Base-by-base conservation (phyloP, 37 sponge, comb jelly and placozoan species). In the Oscarella lobularis region DNA sequence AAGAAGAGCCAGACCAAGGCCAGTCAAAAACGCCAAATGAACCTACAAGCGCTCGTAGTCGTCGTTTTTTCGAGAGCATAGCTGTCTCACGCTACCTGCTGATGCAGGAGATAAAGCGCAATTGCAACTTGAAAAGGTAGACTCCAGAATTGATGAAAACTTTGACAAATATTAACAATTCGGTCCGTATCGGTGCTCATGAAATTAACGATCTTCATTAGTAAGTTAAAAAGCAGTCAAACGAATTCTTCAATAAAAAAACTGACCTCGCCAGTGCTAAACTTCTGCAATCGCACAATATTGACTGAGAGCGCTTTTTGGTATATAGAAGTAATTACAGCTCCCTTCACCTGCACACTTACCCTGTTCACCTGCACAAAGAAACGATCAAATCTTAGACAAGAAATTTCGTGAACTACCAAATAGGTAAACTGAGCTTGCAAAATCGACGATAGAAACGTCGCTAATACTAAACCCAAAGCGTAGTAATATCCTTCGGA, bases 141-240 rank as follows among this genome's bases (percentile, higher is more conserved):
- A 66, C 92, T 91, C 99, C 99, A 98, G 70, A 93, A 91, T 77
- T 88, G 86, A 54, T 94, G 92, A 38, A 98, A 94, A 55, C 95
- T 94, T 35, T 72, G 79, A 38, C 84, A 74, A 41, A 88, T 88
- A 72, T 88, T 91, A 29, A 85, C 89, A 77, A 98, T 86, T 27
- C 92, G 79, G n/a, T 91, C 88, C 3, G 89, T 76, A 68, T 98
- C 99, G 31, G 92, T 88, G 33, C 95, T 90, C 89, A 94, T 94
- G 55, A 88, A 94, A 75, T 98, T 94, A 31, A 91, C 84, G 31
- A 95, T 81, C 87, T 90, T 67, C 31, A 76, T n/a, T n/a, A n/a
- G n/a, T n/a, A n/a, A n/a, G n/a, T n/a, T n/a, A n/a, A n/a, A n/a
- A n/a, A n/a, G n/a, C n/a, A n/a, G n/a, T n/a, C n/a, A n/a, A n/a